Evolutionary conservation across 1,140 invertebrate species (phyloP), one percentile per base, ranked within the genome.

Genomic region (Yoshiicerus persimilis): DNA sequence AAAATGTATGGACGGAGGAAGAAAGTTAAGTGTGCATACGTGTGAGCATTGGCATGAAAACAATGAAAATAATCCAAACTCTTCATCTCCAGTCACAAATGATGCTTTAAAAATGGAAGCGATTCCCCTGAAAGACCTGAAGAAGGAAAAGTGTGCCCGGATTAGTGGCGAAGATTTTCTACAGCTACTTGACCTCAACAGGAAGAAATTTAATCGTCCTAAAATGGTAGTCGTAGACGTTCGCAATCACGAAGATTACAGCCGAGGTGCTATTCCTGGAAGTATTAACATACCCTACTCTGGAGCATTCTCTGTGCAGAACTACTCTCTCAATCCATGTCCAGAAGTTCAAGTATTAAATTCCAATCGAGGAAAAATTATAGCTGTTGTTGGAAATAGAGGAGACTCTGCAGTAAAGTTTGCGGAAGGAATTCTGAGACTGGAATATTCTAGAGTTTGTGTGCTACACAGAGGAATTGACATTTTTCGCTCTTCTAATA

Each of bases 231-330:
- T 97, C 10, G 94, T 98, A 70, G 97, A 97, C 93, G 93, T 97
- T 39, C 94, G 97, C 70, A 94, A 94, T 90, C 92, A 93, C 88
- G 95, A 95, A 70, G 96, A 97, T 91, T 97, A 94, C 92, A 94
- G 95, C 88, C 94, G 96, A 91, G 96, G 95, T 70, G 94, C 95
- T 90, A 93, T 98, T 66, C 94, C 94, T 25, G 94, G 95, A 11
- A 98, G 97, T 92, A 95, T 98, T 39, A 98, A 98, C 92, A 96
- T 98, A 92, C 97, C 96, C 16, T 96, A 96, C 92, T 95, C 95
- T 62, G 96, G 95, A 62, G 95, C 97, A 6, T 94, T 93, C 89
- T 92, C 90, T 32, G 90, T 95, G 93, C 83, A 84, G 2, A 92
- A 94, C 95, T 91, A 95, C 94, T 30, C 89, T 93, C 93, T 92